Evolutionary conservation across 2,113 vertebrate species (phyloP).

Genomic region (Bujurquina vittata): DNA sequence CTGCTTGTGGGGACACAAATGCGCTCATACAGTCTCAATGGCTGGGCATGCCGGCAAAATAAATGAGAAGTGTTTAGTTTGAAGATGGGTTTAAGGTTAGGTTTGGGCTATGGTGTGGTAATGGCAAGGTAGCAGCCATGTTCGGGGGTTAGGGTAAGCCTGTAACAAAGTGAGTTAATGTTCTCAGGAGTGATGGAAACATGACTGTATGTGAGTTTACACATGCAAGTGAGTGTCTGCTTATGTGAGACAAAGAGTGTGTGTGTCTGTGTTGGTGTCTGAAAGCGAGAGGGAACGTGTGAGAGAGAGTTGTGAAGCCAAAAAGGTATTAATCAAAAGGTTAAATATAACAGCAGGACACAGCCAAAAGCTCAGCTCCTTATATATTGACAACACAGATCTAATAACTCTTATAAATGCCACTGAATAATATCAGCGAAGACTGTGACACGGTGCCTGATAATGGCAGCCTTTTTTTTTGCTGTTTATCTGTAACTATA

Average conservation of each 20-base stretch:
- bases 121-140: neutral
- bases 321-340: slow-evolving; percentile 17
- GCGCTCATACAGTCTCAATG: neutral
- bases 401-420: neutral
- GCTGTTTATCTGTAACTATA: neutral
- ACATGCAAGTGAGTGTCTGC: neutral
- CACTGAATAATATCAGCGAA: neutral
- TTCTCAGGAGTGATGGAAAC: neutral
- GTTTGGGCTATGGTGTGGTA: neutral
- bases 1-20: neutral
- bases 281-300: slow-evolving; percentile 23
- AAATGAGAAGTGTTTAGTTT: neutral
- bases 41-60: neutral
- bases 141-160: neutral
- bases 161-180: neutral
- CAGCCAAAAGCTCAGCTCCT: neutral
- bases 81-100: neutral
- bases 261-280: slow-evolving; percentile 11
- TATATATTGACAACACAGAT: neutral
- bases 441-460: neutral
- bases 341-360: slow-evolving; percentile 2
- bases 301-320: slow-evolving; percentile 31
- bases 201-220: slow-evolving; percentile 7
- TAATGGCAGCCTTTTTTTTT: neutral
- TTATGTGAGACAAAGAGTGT: neutral